These are phyloP conservation scores for Gallinago nigripennis DNA, from an alignment of 2,797 vertebrate genomes.

Conservation along the genomic window DNA sequence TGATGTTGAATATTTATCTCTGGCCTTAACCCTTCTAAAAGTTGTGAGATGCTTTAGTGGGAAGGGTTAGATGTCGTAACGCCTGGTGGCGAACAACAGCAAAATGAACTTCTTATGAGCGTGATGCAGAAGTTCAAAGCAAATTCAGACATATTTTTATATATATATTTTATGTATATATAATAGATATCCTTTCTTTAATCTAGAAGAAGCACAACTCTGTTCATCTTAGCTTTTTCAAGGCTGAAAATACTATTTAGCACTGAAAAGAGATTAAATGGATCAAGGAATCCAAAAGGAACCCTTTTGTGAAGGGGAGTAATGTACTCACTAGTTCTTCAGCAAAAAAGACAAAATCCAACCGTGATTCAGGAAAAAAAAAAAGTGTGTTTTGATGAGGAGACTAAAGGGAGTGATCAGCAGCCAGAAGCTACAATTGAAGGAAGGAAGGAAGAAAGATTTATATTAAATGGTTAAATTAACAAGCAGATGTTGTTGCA, in stretches of 20 bases:
- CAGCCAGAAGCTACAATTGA: not conserved
- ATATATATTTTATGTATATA: not conserved
- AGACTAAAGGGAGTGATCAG: not conserved
- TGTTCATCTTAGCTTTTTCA: not conserved
- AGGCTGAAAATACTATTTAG: not conserved
- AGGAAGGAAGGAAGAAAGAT: not conserved
- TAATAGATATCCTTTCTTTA: not conserved
- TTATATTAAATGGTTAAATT: not conserved
- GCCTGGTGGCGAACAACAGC: not conserved
- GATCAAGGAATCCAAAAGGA: not conserved
- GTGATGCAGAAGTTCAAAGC: not conserved
- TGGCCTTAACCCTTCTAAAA: not conserved
- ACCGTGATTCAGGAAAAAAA: not conserved
- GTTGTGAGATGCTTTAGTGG: not conserved
- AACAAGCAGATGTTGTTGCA: not conserved
- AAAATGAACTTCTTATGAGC: not conserved
- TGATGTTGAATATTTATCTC: not conserved
- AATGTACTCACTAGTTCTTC: not conserved
- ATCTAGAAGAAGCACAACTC: not conserved
- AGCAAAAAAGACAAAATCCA: not conserved
- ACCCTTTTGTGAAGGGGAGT: not conserved
- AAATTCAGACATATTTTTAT: not conserved
- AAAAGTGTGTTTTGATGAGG: not conserved
- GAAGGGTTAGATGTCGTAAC: not conserved
- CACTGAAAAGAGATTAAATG: not conserved